A percentile compares a stretch with the other conserved stretches of the same genome.
Evolutionary conservation across 2,113 vertebrate species (phyloP).

Genomic region (Himantopus leucocephalus): DNA sequence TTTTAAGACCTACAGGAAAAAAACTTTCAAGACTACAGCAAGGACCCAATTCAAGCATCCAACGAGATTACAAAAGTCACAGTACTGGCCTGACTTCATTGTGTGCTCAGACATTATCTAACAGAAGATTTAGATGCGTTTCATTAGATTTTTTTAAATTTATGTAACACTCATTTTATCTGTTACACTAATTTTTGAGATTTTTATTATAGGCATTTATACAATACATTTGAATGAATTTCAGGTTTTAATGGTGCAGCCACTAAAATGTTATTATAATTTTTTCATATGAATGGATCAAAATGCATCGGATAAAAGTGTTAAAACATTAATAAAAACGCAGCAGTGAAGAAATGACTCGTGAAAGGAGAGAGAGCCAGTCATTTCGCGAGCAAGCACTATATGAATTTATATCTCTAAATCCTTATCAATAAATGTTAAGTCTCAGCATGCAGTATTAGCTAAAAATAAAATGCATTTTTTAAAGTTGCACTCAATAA

Average conservation of each 20-base stretch:
- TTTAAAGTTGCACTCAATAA: neutral
- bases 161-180: neutral
- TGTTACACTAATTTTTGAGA: neutral
- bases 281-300: neutral
- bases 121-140: neutral
- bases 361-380: neutral
- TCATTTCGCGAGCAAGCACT: neutral
- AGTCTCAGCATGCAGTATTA: neutral
- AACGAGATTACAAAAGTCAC: neutral
- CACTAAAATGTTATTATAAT: neutral
- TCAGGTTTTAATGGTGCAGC: neutral
- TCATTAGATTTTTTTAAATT: neutral
- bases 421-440: neutral
- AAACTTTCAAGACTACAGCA: neutral
- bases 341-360: neutral
- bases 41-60: neutral
- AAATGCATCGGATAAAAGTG: neutral
- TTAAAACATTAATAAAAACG: neutral
- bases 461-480: neutral
- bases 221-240: neutral
- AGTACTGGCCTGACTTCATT: neutral
- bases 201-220: neutral
- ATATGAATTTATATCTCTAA: neutral
- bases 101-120: neutral
- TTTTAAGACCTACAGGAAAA: neutral